Percentiles rank a stretch among this genome's conserved stretches.
phyloP scores from a whole-genome alignment of 2,797 vertebrate genomes.

The Simalia tracyae region DNA sequence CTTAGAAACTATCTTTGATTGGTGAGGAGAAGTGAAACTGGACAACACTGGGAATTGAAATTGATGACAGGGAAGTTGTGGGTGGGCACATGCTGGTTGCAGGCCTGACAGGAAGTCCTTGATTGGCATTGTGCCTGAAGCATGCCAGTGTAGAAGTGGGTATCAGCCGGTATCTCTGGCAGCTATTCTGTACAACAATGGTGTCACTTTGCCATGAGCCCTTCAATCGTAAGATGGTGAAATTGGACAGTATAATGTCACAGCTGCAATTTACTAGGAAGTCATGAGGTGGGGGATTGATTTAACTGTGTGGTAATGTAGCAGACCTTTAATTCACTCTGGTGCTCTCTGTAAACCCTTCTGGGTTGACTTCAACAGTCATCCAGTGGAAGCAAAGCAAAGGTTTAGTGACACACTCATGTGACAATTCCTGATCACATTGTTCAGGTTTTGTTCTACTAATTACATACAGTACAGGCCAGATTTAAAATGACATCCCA shows the following conservation, averaged over 20 bases:
- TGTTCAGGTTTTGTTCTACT: background rate
- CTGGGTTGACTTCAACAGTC: background rate
- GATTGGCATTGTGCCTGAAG: constrained; percentile 26
- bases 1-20: background rate
- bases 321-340: background rate
- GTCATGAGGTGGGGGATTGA: too few relatives aligned
- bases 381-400: background rate
- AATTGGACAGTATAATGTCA: background rate
- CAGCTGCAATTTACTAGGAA: background rate
- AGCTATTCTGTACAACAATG: background rate
- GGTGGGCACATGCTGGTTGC: constrained; percentile 67
- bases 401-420: background rate
- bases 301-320: background rate
- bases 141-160: background rate
- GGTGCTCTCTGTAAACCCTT: background rate
- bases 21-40: constrained; percentile 50
- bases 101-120: constrained; percentile 74
- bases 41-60: constrained; percentile 70
- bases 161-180: background rate
- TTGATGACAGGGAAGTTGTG: constrained; percentile 73
- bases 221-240: background rate
- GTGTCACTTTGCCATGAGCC: background rate
- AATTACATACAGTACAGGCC: background rate
- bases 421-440: background rate
- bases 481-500: background rate